Percentiles rank a stretch among this genome's conserved stretches.
phyloP scores from a whole-genome alignment of 1,140 invertebrate genomes.

The Aphelinus atriplicis region DNA sequence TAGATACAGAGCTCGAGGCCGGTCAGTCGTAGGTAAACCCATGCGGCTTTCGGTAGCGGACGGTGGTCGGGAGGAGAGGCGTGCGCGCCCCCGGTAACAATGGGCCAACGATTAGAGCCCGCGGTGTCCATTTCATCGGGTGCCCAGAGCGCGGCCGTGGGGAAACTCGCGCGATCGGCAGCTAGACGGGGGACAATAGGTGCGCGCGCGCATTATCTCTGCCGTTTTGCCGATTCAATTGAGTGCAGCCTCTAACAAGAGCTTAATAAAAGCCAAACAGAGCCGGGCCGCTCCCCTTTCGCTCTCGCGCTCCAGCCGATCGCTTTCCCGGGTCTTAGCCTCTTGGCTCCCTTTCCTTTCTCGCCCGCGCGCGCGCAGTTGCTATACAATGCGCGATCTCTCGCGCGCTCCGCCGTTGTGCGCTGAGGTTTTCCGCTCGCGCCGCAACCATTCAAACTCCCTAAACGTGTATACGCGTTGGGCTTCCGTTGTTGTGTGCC shows the following conservation, averaged over 20 bases:
- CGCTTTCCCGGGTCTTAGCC: constrained; percentile 22
- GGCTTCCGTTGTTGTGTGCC: no score
- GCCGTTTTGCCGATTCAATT: constrained; percentile 29
- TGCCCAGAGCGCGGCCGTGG: background rate
- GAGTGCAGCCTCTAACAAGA: constrained; percentile 61
- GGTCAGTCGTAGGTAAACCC: no score
- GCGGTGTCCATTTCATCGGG: constrained; percentile 60
- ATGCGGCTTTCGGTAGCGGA: no score
- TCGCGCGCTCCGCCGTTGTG: no score
- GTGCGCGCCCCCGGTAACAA: constrained; percentile 27
- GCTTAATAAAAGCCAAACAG: constrained; percentile 68
- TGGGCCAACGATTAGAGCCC: constrained; percentile 52
- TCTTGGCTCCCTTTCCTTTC: constrained; percentile 10
- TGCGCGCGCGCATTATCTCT: background rate
- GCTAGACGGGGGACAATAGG: background rate
- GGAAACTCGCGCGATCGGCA: constrained; percentile 5
- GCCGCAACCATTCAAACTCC: no score
- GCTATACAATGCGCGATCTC: no score
- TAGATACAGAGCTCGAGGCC: no score
- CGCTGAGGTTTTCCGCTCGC: no score
- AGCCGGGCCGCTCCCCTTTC: constrained; percentile 43
- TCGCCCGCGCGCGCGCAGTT: background rate
- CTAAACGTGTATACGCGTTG: no score
- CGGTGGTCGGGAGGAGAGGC: background rate
- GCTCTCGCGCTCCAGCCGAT: constrained; percentile 29